Percentiles rank a stretch among this genome's conserved stretches.
Conservation (phyloP, 2,113 vertebrate species). For the Sapajus apella region DNA sequence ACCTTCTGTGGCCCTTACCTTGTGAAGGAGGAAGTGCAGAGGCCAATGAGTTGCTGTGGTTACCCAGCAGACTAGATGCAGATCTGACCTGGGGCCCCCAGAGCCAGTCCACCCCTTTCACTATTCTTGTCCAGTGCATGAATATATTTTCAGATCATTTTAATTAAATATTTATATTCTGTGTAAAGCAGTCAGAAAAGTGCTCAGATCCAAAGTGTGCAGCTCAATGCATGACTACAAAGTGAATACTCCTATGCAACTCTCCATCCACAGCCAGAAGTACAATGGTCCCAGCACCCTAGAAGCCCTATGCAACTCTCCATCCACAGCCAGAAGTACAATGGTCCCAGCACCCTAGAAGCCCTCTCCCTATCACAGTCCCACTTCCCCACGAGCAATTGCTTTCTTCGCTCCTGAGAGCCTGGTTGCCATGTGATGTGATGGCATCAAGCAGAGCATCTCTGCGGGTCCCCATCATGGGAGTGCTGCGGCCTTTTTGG, state of each 20-base stretch:
- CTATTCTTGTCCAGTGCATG: accelerated
- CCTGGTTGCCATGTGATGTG: accelerated
- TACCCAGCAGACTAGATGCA: not conserved
- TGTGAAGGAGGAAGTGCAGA: not conserved
- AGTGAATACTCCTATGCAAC: not conserved
- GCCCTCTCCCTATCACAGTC: accelerated
- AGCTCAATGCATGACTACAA: accelerated
- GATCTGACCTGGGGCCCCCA: not conserved
- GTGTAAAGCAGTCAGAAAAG: not conserved
- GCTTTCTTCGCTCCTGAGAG: not conserved
- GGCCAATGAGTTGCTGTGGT: not conserved
- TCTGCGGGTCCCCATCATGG: not conserved
- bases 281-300: no score
- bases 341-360: not conserved
- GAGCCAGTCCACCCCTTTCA: no score
- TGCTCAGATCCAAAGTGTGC: accelerated
- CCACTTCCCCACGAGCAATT: not conserved
- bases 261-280: no score
- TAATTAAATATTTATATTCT: not conserved
- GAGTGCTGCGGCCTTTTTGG: not conserved
- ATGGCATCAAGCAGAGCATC: not conserved
- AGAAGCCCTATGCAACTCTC: not conserved
- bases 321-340: accelerated
- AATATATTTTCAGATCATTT: not conserved
- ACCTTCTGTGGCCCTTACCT: not conserved